Base-by-base conservation (phyloP, 2,113 vertebrate species). In the Alligator mississippiensis region DNA sequence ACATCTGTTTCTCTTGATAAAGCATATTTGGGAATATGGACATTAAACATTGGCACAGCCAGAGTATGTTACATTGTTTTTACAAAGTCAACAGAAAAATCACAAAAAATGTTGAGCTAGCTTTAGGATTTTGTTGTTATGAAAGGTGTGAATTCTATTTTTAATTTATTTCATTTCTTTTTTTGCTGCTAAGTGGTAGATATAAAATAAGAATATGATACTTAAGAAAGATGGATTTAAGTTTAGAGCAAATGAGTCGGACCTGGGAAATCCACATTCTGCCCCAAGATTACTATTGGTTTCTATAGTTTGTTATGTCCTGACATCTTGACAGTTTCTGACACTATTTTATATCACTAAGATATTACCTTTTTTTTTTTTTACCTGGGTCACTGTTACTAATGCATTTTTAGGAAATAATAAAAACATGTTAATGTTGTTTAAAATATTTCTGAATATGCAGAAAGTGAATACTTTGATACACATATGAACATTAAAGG, bases 391-490 rank as follows among this genome's bases (percentile, higher is more conserved):
- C 68, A 38, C 11, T 34, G 66, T 72, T 72, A 34, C 68, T 72
- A 21, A 38, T 72, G 22, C 21, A 47, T 38, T 72, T 72, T 6
- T 21, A 5, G 30, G 38, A 72, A 72, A 38, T 4, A 21, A 68
- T 63, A 78, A 74, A 54, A 92, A 93, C n/a, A 24, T 66, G 38
- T 84, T 14, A 30, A 5, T 30, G 3, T n/a, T 34, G 34, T 21
- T 78, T 55, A 66, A 38, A 76, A 77, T 3, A 68, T 4, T 82
- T 47, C 47, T 85, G 62, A 93, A 77, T 13, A 61, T 58, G 47
- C 0, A 0, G 84, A 4, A 21, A 90, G 58, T 2, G 47, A 10
- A 70, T 63, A 10, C 77, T 34, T 19, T 7, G 68, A 34, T 74
- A 47, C 61, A 25, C 13, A 22, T 63, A 38, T 60, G 59, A 63